These are phyloP conservation scores for Ctenomys sociabilis DNA, from an alignment of 2,113 vertebrate species.

Conservation along the genomic window DNA sequence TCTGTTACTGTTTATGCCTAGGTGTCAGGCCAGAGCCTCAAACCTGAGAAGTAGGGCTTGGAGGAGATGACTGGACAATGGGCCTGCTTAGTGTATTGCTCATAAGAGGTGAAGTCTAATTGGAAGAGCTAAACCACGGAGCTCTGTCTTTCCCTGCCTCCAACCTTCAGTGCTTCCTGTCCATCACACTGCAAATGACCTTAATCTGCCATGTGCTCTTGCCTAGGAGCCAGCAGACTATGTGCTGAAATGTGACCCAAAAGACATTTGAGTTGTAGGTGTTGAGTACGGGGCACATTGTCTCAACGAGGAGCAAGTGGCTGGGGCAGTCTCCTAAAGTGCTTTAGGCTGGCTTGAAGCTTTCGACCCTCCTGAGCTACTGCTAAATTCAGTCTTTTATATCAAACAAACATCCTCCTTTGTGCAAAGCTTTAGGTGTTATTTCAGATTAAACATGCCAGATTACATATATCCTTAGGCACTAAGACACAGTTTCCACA, in stretches of 20 bases:
- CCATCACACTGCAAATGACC: not conserved
- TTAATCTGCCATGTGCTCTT: not conserved
- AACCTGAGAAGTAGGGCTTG: not conserved
- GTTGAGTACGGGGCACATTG: not conserved
- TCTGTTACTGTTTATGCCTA: not conserved
- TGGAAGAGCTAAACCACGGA: not conserved
- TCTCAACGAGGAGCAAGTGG: not conserved
- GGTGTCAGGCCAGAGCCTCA: not conserved
- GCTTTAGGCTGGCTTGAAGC: not conserved
- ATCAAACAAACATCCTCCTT: not conserved
- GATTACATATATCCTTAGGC: not conserved
- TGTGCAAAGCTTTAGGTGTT: not conserved
- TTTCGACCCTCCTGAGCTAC: not conserved
- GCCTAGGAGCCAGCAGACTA: not conserved
- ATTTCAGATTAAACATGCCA: not conserved
- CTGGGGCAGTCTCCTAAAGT: not conserved
- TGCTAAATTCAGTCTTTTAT: not conserved
- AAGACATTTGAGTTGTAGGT: not conserved
- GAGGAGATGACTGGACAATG: not conserved
- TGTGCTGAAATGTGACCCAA: not conserved
- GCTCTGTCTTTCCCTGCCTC: not conserved
- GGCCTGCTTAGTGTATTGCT: not conserved
- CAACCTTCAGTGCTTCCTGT: not conserved
- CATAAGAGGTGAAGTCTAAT: not conserved
- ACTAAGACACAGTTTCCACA: not conserved